A percentile compares a stretch with the other conserved stretches of the same genome.
These are phyloP conservation scores for western clawed frog (Xenopus tropicalis) DNA, from an alignment of 2,113 vertebrate species.

Conservation along the genomic window DNA sequence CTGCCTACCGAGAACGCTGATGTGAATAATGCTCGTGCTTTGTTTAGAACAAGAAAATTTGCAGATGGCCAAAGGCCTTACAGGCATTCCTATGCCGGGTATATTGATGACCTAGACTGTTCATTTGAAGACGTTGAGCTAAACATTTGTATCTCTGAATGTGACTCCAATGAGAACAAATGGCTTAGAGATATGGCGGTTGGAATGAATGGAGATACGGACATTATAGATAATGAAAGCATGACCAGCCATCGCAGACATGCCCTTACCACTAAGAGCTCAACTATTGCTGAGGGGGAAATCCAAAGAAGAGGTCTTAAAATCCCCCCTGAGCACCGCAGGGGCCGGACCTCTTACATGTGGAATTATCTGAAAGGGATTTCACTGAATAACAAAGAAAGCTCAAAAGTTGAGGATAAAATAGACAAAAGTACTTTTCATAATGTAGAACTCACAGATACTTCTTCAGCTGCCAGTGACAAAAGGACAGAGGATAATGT, in stretches of 20 bases:
- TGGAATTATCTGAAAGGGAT: constrained; percentile 85
- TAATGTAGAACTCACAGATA: constrained; percentile 67
- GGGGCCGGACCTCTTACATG: constrained; percentile 71
- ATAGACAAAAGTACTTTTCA: constrained; percentile 69
- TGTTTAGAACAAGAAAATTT: constrained; percentile 56
- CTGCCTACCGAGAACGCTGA: constrained; percentile 59
- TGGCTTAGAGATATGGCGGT: constrained; percentile 53
- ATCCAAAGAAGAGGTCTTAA: constrained; percentile 58
- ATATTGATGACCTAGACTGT: constrained; percentile 75
- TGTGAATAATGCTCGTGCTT: constrained; percentile 48
- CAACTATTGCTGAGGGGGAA: constrained; percentile 58
- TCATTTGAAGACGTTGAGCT: constrained; percentile 79
- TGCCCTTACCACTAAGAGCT: constrained; percentile 64
- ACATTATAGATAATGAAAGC: constrained; percentile 57
- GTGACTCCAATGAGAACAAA: constrained; percentile 49
- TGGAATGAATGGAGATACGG: constrained; percentile 54
- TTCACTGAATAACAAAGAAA: constrained; percentile 69
- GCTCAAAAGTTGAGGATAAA: constrained; percentile 65
- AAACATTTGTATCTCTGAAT: constrained; percentile 60
- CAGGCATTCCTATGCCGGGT: constrained; percentile 81
- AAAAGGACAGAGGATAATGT: constrained; percentile 64
- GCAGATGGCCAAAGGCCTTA: constrained; percentile 64
- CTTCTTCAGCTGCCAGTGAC: constrained; percentile 67
- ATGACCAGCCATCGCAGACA: constrained; percentile 58
- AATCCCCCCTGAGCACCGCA: constrained; percentile 60